A percentile compares a stretch with the other conserved stretches of the same genome.
Evolutionary conservation across 2,797 vertebrate species (phyloP).

Genomic region (Tapirus indicus): DNA sequence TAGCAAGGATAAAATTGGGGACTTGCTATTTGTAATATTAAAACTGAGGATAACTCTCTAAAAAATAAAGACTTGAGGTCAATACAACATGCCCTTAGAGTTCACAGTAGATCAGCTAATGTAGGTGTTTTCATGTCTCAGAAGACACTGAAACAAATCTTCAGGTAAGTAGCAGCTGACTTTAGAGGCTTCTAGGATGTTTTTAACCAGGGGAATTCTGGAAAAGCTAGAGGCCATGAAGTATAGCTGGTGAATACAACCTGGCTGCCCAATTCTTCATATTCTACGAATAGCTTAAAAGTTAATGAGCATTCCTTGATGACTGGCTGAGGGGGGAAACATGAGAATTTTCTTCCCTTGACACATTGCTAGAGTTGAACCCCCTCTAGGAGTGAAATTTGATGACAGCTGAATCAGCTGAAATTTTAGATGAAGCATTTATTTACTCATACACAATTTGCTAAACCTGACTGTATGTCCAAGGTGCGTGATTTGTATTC

Average conservation of each 20-base stretch:
- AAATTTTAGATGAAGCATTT: not conserved
- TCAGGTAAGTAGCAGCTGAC: not conserved
- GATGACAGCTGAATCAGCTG: not conserved
- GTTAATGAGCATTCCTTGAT: not conserved
- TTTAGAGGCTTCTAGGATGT: not conserved
- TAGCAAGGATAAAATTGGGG: not conserved
- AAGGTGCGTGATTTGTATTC: not conserved
- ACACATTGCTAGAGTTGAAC: not conserved
- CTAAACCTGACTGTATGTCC: not conserved
- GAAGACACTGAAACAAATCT: not conserved
- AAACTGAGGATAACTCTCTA: not conserved
- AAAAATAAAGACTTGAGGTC: not conserved
- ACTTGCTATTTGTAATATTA: not conserved
- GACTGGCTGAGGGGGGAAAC: not conserved
- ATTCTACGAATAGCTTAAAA: not conserved
- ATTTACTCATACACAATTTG: not conserved
- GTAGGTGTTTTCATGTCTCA: not conserved
- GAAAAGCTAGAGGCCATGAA: not conserved
- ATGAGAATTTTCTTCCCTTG: not conserved
- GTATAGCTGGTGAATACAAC: not conserved
- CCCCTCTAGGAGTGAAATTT: not conserved
- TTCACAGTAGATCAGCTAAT: not conserved
- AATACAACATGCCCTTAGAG: not conserved
- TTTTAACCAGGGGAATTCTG: not conserved
- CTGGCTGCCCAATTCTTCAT: not conserved